Percentiles rank a stretch among this genome's conserved stretches.
phyloP scores from a whole-genome alignment of 2,113 vertebrate species.

The Cyprinus carpio region DNA sequence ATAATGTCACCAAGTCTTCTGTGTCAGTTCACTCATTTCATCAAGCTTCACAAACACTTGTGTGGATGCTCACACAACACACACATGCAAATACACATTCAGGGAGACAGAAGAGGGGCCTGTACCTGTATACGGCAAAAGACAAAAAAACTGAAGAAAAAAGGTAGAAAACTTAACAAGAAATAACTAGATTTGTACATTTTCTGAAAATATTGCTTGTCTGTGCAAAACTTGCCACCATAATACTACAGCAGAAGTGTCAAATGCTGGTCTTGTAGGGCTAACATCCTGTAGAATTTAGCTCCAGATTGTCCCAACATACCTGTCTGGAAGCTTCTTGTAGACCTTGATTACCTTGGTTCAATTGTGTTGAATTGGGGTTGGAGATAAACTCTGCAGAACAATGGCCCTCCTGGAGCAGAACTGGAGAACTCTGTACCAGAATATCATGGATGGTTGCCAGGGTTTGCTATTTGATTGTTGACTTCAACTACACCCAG shows the following conservation, averaged over 20 bases:
- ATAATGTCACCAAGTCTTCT: conserved; percentile 38
- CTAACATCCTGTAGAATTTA: not conserved
- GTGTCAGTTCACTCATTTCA: not conserved
- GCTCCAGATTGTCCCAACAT: not conserved
- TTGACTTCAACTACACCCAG: not conserved
- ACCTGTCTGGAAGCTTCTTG: not conserved
- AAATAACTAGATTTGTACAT: not conserved
- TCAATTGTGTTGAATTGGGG: not conserved
- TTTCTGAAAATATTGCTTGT: not conserved
- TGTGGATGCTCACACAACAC: not conserved
- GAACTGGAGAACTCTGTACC: not conserved
- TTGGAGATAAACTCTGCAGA: not conserved
- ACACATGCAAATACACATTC: conserved; percentile 46
- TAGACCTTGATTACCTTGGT: not conserved
- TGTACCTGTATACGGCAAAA: not conserved
- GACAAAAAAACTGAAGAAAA: not conserved
- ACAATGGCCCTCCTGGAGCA: not conserved
- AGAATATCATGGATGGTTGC: not conserved
- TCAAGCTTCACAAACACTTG: not conserved
- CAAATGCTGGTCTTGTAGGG: not conserved
- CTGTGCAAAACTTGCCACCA: not conserved
- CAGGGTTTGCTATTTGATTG: too few relatives aligned
- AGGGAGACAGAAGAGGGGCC: conserved; percentile 37
- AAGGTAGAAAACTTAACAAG: not conserved
- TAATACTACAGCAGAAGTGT: not conserved